Evolutionary conservation across 2,888 invertebrate genomes (phyloP), one percentile per base, ranked within the genome.

Genomic region (Agrochola lychnidis): DNA sequence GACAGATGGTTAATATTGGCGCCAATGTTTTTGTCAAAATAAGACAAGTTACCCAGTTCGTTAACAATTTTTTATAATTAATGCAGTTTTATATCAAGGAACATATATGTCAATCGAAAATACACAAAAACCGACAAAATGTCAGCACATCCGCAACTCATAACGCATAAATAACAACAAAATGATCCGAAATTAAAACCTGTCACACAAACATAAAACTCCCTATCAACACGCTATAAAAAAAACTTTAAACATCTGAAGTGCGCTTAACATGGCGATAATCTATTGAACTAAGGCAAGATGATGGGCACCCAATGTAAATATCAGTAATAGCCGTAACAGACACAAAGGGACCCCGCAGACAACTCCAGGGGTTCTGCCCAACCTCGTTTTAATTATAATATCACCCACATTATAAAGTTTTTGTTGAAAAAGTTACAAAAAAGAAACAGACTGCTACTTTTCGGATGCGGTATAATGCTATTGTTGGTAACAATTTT

Each of bases 331-430:
- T 95, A 94, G 91, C 93, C 94, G 92, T 94, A 91, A 91, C 92
- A 88, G 88, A 90, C 91, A 96, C 96, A 96, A 96, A 94, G 94
- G 88, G 88, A 92, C 92, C 96, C 96, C 92, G 94, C 93, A 90
- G 96, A 66, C 89, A 91, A 82, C 94, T 91, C 92, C 94, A 94
- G 94, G 95, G 94, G 94, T 92, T 90, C 92, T 90, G 90, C 92
- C 94, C 93, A 91, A 91, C 91, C 93, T 90, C 93, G 92, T 94
- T 95, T 94, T 96, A 96, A 96, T 96, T 96, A 96, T 94, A 96
- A 96, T 96, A 96, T 96, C 96, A 96, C 94, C 95, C 94, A 95
- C 94, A 95, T 95, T 95, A 95, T 93, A 94, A 94, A 92, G 89
- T 94, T 95, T 95, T 94, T 84, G 83, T 89, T 84, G 89, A 90